Evolutionary conservation across 2,113 vertebrate species (phyloP).

Genomic region (Heterocephalus glaber): DNA sequence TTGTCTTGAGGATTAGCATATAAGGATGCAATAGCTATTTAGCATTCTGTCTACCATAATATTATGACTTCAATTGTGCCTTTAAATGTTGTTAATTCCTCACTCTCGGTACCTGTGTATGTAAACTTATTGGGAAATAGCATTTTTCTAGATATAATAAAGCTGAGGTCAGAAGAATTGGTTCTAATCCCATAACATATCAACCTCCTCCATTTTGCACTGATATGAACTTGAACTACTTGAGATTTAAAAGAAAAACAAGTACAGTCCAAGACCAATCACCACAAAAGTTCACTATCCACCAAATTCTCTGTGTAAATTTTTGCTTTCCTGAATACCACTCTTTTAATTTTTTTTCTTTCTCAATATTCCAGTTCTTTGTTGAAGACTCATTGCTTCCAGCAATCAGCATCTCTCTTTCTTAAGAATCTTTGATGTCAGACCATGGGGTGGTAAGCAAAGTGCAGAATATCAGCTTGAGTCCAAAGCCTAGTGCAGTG

Average conservation of each 20-base stretch:
- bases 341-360: neutral
- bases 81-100: neutral
- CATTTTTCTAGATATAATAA: neutral
- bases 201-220: neutral
- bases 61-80: neutral
- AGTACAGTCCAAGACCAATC: neutral
- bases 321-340: neutral
- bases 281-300: neutral
- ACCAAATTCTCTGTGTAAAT: neutral
- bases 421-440: neutral
- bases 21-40: neutral
- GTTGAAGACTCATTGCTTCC: neutral
- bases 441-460: neutral
- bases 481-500: neutral
- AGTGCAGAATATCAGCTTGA: neutral
- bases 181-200: neutral
- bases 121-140: neutral
- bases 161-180: neutral
- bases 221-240: neutral
- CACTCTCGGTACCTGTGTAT: neutral
- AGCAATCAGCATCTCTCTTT: neutral
- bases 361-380: neutral
- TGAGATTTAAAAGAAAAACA: neutral
- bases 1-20: neutral
- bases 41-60: neutral